Evolutionary conservation across 2,797 vertebrate species (phyloP).

Genomic region (Enteromius radiatus): DNA sequence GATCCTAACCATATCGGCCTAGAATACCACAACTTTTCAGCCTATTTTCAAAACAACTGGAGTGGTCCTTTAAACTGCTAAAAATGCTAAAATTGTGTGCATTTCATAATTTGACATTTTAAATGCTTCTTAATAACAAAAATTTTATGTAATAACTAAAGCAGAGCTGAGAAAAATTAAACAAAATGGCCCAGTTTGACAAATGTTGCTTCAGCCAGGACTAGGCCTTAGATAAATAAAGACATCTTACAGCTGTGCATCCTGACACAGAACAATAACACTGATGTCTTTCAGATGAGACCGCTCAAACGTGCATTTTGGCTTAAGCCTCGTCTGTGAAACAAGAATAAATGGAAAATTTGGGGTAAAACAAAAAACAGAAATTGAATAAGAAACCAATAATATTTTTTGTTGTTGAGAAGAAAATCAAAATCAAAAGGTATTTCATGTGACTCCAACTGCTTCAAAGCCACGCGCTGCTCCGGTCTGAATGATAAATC

Average conservation of each 20-base stretch:
- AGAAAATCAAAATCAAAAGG: background rate
- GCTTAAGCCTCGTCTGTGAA: too few relatives aligned
- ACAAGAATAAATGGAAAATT: background rate
- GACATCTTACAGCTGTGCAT: too few relatives aligned
- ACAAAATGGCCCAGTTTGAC: too few relatives aligned
- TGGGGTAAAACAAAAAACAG: background rate
- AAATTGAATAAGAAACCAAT: too few relatives aligned
- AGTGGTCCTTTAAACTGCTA: background rate
- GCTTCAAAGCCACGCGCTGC: slow-evolving; percentile 22
- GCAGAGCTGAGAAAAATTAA: background rate
- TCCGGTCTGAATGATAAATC: slow-evolving; percentile 49
- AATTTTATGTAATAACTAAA: background rate
- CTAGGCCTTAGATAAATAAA: too few relatives aligned
- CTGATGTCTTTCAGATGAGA: too few relatives aligned
- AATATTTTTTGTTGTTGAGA: background rate
- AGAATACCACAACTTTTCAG: too few relatives aligned
- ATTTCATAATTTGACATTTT: background rate
- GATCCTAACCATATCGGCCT: too few relatives aligned
- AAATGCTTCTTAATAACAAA: background rate
- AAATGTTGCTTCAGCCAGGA: too few relatives aligned
- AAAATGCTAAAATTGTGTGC: background rate
- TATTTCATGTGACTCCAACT: background rate
- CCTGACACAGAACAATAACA: too few relatives aligned
- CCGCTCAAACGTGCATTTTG: too few relatives aligned
- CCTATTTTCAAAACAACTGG: too few relatives aligned